A percentile compares a stretch with the other conserved stretches of the same genome.
These are phyloP conservation scores for Macrosteles quadrilineatus DNA, from an alignment of 1,140 invertebrate genomes.

Conservation along the genomic window DNA sequence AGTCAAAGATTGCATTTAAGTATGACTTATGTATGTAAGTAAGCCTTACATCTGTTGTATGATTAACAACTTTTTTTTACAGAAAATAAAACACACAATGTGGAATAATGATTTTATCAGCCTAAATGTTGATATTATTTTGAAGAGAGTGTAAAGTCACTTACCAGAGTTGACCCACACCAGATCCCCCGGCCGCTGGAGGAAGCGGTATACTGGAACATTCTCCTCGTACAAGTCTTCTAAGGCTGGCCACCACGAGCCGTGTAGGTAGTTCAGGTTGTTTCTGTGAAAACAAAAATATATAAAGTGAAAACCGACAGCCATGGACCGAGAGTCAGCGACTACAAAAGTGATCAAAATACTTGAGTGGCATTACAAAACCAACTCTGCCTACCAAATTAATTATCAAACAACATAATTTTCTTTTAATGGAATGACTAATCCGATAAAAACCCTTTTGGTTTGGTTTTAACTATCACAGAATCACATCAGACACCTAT, in stretches of 20 bases:
- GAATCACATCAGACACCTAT: too few relatives aligned
- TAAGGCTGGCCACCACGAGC: slow-evolving; percentile 99
- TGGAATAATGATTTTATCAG: too few relatives aligned
- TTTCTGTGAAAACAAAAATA: slow-evolving; percentile 68
- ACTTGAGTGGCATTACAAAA: not conserved
- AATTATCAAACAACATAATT: not conserved
- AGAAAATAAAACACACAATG: too few relatives aligned
- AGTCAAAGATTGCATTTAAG: too few relatives aligned
- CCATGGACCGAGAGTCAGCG: too few relatives aligned
- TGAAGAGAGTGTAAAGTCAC: not conserved
- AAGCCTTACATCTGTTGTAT: too few relatives aligned
- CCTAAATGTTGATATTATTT: too few relatives aligned
- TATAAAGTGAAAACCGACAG: slow-evolving; percentile 29
- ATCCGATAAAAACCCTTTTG: too few relatives aligned
- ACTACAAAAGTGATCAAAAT: not conserved
- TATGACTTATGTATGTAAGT: too few relatives aligned
- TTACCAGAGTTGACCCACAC: slow-evolving; percentile 97
- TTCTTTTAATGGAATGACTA: not conserved
- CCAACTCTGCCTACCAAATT: too few relatives aligned
- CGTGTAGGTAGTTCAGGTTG: slow-evolving; percentile 94
- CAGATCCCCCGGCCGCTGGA: slow-evolving; percentile 96
- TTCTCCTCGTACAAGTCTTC: slow-evolving; percentile 94
- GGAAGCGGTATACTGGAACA: slow-evolving; percentile 97
- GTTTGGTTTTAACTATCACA: too few relatives aligned
- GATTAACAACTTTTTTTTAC: too few relatives aligned